A percentile compares a stretch with the other conserved stretches of the same genome.
phyloP scores from a whole-genome alignment of 2,113 vertebrate genomes.

The Corythoichthys intestinalis region DNA sequence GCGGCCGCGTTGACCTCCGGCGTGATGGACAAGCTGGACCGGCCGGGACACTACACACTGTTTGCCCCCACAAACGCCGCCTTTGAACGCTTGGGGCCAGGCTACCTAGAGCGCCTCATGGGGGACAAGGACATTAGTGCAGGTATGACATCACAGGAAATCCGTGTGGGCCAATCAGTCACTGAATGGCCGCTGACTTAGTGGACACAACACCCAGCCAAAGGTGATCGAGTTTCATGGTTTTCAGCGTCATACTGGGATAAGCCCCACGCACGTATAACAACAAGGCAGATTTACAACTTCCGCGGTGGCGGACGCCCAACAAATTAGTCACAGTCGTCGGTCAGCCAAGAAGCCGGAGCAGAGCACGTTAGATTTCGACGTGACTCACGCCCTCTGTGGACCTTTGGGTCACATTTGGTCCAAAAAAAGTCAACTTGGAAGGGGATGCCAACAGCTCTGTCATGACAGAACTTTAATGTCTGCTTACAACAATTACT shows the following conservation, averaged over 20 bases:
- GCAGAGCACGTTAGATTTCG: conserved; percentile 4
- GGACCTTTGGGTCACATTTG: conserved; percentile 49
- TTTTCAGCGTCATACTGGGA: no score
- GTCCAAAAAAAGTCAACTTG: conserved; percentile 29
- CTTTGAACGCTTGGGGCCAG: conserved; percentile 78
- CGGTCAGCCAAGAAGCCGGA: background rate
- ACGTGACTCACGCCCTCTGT: conserved; percentile 13
- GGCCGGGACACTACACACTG: conserved; percentile 86
- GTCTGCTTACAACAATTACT: conserved; percentile 5
- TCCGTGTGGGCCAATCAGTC: no score
- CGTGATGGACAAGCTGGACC: conserved; percentile 75
- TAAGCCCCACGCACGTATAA: background rate
- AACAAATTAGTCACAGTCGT: conserved; percentile 10
- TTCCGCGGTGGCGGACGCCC: conserved; percentile 15
- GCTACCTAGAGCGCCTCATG: conserved; percentile 80
- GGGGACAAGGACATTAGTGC: conserved; percentile 78
- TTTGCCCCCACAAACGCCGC: conserved; percentile 92
- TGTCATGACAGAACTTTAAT: background rate
- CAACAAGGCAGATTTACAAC: background rate
- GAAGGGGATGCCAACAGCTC: conserved; percentile 5
- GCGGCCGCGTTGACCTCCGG: conserved; percentile 72
- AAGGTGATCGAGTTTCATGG: no score
- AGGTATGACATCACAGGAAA: conserved; percentile 64
- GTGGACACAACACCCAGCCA: no score
- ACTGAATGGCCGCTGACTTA: no score